These are phyloP conservation scores for Enteromius thamalakanensis DNA, from an alignment of 2,797 vertebrate genomes.

Conservation along the genomic window DNA sequence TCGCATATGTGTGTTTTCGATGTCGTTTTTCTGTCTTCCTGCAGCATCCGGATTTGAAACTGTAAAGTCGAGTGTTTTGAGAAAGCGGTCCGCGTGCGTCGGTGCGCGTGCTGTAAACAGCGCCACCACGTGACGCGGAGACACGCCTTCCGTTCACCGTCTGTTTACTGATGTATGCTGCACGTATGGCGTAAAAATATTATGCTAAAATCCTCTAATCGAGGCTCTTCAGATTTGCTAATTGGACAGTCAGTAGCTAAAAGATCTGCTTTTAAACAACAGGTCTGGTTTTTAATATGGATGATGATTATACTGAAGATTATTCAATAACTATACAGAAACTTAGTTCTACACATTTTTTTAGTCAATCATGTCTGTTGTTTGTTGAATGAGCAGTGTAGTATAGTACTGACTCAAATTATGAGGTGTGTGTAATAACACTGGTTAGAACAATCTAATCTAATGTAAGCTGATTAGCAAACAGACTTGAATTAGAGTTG, in stretches of 20 bases:
- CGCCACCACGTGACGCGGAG: constrained; percentile 23
- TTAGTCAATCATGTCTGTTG: background rate
- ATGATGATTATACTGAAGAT: background rate
- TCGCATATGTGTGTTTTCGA: background rate
- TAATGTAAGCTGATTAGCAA: constrained; percentile 43
- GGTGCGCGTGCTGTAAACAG: background rate
- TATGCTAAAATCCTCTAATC: background rate
- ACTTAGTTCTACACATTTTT: background rate
- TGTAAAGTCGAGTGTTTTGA: constrained; percentile 5
- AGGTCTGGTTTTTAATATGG: background rate
- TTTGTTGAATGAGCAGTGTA: background rate
- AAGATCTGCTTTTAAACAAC: background rate
- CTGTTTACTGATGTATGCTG: background rate
- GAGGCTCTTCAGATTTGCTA: background rate
- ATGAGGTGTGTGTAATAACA: constrained; percentile 11
- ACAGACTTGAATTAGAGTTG: background rate
- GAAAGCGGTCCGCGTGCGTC: background rate
- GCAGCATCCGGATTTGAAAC: constrained; percentile 2
- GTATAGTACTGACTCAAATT: background rate
- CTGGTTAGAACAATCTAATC: constrained; percentile 11
- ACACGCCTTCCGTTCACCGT: background rate
- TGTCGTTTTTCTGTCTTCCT: background rate
- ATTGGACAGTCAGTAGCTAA: background rate
- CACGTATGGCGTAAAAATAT: too few species aligned
- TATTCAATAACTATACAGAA: background rate